Evolutionary conservation across 2,797 vertebrate species (phyloP).

Genomic region (Chiloscyllium punctatum): DNA sequence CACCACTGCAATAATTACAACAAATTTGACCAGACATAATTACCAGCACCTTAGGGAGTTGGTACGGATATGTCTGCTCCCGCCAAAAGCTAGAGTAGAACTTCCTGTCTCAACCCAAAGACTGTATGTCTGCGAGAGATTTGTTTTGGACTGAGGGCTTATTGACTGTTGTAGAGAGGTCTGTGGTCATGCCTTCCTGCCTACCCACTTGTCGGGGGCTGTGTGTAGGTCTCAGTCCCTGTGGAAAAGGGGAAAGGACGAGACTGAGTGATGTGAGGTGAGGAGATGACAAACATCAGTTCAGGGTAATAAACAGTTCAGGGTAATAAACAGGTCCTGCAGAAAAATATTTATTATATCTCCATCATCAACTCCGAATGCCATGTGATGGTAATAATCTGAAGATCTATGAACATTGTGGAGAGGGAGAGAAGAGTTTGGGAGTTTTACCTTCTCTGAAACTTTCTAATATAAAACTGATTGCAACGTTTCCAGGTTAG

Average conservation of each 20-base stretch:
- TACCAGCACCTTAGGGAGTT: too few species aligned
- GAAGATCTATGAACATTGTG: background rate
- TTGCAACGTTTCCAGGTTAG: too few species aligned
- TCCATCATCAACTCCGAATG: background rate
- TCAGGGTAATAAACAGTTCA: constrained; percentile 1
- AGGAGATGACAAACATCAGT: background rate
- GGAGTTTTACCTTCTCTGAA: background rate
- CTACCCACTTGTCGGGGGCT: background rate
- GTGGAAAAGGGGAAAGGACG: background rate
- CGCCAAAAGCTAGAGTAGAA: too few species aligned
- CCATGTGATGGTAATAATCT: background rate
- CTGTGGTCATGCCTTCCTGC: background rate
- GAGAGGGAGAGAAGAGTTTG: too few species aligned
- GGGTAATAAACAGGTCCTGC: background rate
- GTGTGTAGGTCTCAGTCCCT: background rate
- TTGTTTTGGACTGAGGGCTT: background rate
- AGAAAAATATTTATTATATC: background rate
- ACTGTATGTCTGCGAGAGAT: background rate
- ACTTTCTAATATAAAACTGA: background rate
- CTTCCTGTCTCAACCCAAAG: too few species aligned
- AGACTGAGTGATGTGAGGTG: background rate
- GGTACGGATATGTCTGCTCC: too few species aligned
- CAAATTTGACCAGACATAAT: too few species aligned
- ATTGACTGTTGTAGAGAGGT: background rate
- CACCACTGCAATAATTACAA: too few species aligned